A percentile compares a stretch with the other conserved stretches of the same genome.
phyloP scores from a whole-genome alignment of 2,113 vertebrate genomes.

The Bolborhynchus lineola region DNA sequence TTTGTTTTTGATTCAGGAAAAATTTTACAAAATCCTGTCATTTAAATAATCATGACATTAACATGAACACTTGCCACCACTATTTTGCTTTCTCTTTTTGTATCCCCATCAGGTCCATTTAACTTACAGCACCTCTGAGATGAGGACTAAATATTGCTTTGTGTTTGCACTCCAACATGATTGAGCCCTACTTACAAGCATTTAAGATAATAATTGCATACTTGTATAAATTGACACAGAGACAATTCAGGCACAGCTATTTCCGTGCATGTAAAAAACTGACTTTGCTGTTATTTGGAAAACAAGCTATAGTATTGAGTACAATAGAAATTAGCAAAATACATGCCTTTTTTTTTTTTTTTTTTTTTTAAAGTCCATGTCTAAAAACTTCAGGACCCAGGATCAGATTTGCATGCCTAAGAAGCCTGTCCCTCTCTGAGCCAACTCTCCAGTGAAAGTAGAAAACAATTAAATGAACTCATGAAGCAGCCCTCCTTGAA shows the following conservation, averaged over 20 bases:
- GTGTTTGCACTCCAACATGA: not conserved
- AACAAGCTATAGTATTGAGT: not conserved
- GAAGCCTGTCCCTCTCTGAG: not conserved
- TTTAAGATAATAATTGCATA: slow-evolving; percentile 37
- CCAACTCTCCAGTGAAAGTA: not conserved
- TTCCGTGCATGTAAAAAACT: not conserved
- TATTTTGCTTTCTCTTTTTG: not conserved
- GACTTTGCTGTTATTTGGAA: not conserved
- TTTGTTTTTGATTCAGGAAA: not conserved
- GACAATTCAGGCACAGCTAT: not conserved
- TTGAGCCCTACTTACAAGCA: not conserved
- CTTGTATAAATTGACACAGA: slow-evolving; percentile 7
- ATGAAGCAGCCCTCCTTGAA: not conserved
- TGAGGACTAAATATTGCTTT: not conserved
- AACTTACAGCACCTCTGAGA: not conserved
- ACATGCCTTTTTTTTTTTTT: not conserved
- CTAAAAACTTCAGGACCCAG: not conserved
- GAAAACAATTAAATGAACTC: not conserved
- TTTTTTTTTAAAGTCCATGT: not conserved
- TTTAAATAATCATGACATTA: not conserved
- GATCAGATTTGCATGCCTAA: not conserved
- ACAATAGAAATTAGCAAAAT: not conserved
- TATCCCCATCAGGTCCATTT: not conserved
- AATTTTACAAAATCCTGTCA: not conserved
- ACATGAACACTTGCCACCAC: not conserved